Evolutionary conservation across 2,113 vertebrate species (phyloP), one percentile per base, ranked within the genome.

Genomic region (Pipra filicauda): DNA sequence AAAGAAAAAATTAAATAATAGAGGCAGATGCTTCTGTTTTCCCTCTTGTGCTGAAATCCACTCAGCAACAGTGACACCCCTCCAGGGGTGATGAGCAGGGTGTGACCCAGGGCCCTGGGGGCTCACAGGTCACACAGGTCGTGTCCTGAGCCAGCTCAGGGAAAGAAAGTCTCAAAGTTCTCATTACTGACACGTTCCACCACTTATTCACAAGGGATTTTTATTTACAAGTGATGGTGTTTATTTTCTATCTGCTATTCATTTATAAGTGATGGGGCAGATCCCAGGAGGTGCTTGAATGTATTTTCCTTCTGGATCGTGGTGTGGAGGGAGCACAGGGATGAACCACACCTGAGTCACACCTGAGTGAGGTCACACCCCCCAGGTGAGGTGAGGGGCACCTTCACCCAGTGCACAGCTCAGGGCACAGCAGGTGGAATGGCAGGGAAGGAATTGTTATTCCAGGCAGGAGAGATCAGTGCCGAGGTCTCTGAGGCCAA

Each of bases 401-500:
- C 18, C 62, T 31, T 11, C 66, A 2, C 22, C 8, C 5, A 1
- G 11, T 3, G 23, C 61, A 7, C 15, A 62, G 54, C 59, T 12
- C 19, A 5, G 0, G 0, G 2, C 44, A 8, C 30, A 52, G 15
- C 0, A 2, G 49, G 21, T 15, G 55, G 15, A 23, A 15, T 0
- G 31, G 5, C 0, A 30, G 33, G 27, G 33, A 58, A 78, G 24
- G 49, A 27, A 31, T 27, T 64, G 20, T n/a, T 46, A 22, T 15
- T 72, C 35, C 58, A 35, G 33, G 33, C 7, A n/a, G 39, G 30
- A 84, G 31, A 78, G 66, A 16, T 5, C 57, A 21, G 41, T 0
- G 15, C 9, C 21, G 13, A 58, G 59, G 46, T 28, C 46, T 22
- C 23, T 1, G 14, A 74, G 80, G 80, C 70, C 55, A 43, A 11